Percentiles rank a stretch among this genome's conserved stretches.
phyloP scores from a whole-genome alignment of 2,113 vertebrate species.

The Neolamprologus variostigma region DNA sequence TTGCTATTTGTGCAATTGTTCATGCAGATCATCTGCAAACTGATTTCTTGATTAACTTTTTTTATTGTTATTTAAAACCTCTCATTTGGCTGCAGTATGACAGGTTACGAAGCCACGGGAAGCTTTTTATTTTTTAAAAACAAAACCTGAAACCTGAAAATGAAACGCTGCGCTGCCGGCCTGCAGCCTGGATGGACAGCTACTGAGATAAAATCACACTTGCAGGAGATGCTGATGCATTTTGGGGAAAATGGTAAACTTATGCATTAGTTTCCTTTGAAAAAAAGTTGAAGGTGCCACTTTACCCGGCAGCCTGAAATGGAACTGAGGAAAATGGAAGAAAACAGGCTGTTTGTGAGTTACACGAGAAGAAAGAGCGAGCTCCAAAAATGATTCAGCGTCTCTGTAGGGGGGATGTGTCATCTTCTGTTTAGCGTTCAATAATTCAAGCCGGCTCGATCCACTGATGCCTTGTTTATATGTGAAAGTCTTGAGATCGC shows the following conservation, averaged over 20 bases:
- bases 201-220: not conserved
- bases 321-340: not conserved
- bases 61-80: not conserved
- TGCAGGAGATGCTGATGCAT: too few species aligned
- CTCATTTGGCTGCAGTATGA: not conserved
- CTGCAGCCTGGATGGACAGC: not conserved
- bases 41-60: not conserved
- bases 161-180: not conserved
- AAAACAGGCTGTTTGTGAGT: not conserved
- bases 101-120: accelerated
- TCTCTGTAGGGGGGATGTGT: not conserved
- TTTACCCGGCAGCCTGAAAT: not conserved
- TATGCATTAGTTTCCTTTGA: not conserved
- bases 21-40: not conserved
- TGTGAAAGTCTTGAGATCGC: not conserved
- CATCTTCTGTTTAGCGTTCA: not conserved
- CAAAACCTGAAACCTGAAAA: accelerated
- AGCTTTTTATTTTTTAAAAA: not conserved
- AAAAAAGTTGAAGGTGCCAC: not conserved
- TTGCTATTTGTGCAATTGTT: not conserved
- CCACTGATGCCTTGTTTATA: not conserved
- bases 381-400: not conserved
- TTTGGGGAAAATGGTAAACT: not conserved
- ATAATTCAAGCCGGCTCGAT: not conserved
- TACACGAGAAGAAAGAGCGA: not conserved